Conservation (phyloP, 2,113 vertebrate species). For the Ophiodon elongatus region DNA sequence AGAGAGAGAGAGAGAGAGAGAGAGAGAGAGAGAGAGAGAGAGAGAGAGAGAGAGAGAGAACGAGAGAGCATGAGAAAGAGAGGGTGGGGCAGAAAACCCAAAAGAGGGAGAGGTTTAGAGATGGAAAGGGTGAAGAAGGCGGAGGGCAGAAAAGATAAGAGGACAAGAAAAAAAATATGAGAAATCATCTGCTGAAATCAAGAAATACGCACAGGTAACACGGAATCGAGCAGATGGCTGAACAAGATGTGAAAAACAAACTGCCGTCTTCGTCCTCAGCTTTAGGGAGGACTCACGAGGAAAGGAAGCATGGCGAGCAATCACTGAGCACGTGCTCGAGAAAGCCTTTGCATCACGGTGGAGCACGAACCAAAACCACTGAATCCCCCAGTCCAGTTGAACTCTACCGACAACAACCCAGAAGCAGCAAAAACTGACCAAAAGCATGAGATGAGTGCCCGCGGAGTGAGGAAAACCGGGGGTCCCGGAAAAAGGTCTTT, state of each 20-base stretch:
- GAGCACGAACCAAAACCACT: conserved; percentile 23
- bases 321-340: conserved; percentile 48
- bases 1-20: conserved; percentile 55
- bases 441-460: neutral
- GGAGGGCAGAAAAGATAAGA: conserved; percentile 66
- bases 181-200: conserved; percentile 50
- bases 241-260: conserved; percentile 43
- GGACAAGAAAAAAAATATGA: conserved; percentile 57
- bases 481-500: conserved; percentile 43
- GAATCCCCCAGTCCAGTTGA: conserved; percentile 42
- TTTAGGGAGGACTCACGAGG: conserved; percentile 29
- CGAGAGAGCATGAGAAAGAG: conserved; percentile 57
- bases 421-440: conserved; percentile 22
- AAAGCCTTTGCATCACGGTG: conserved; percentile 15
- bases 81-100: conserved; percentile 74
- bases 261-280: conserved; percentile 59
- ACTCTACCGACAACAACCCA: conserved; percentile 26
- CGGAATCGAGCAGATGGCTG: conserved; percentile 15
- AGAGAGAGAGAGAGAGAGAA: conserved; percentile 25
- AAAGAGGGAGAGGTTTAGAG: conserved; percentile 69
- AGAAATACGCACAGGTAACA: conserved; percentile 56
- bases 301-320: conserved; percentile 54
- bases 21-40: conserved; percentile 56
- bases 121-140: conserved; percentile 68
- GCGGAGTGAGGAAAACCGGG: neutral